Evolutionary conservation across 2,797 vertebrate genomes (phyloP).

Genomic region (Scleropages formosus): DNA sequence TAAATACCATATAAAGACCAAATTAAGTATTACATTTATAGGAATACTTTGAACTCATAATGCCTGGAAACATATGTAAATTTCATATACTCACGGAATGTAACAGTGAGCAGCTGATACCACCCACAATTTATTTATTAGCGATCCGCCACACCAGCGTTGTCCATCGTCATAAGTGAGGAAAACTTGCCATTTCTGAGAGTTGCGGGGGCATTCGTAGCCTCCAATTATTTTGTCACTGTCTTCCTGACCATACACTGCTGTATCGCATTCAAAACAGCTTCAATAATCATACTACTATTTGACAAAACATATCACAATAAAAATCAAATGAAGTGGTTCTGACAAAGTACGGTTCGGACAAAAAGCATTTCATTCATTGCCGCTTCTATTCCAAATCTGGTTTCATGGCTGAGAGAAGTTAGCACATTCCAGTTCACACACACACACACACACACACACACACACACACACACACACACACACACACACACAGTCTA

Average conservation of each 20-base stretch:
- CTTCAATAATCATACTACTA: neutral
- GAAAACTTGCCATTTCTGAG: conserved; percentile 52
- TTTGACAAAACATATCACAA: neutral
- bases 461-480: too few relatives aligned
- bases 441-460: neutral
- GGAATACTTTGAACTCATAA: neutral
- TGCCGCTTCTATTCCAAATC: too few relatives aligned
- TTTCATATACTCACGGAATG: conserved; percentile 47
- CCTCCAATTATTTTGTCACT: conserved; percentile 47
- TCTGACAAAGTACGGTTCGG: neutral
- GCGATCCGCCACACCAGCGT: conserved; percentile 57
- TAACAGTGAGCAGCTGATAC: conserved; percentile 63
- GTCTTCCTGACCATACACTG: conserved; percentile 19
- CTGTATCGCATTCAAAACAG: neutral
- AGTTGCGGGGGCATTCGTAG: conserved; percentile 38
- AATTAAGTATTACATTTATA: neutral
- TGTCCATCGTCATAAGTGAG: conserved; percentile 48
- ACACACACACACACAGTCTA: too few relatives aligned
- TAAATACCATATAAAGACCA: neutral
- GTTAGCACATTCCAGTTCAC: neutral
- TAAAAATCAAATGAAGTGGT: neutral
- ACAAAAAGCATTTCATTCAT: too few relatives aligned
- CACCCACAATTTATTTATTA: conserved; percentile 53
- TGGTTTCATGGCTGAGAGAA: neutral
- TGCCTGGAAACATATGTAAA: neutral